A percentile compares a stretch with the other conserved stretches of the same genome.
phyloP scores from a whole-genome alignment of 2,888 invertebrate genomes.

The Blastobasis lacticolella region DNA sequence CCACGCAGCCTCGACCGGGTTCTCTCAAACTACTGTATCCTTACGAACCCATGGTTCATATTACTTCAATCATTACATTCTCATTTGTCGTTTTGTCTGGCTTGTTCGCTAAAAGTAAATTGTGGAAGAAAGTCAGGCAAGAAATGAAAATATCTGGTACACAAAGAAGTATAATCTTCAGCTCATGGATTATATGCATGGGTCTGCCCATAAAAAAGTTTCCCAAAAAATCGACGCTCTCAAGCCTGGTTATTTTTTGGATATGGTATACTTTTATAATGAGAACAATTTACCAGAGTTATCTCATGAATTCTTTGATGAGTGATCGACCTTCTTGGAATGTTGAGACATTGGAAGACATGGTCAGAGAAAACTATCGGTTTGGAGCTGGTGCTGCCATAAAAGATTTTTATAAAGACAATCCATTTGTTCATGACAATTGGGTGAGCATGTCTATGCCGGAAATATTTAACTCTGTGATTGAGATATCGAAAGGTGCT shows the following conservation, averaged over 20 bases:
- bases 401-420: constrained; percentile 44
- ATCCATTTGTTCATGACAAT: constrained; percentile 35
- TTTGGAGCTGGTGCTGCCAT: constrained; percentile 47
- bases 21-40: constrained; percentile 50
- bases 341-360: constrained; percentile 41
- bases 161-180: constrained; percentile 30
- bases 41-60: constrained; percentile 29
- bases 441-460: constrained; percentile 33
- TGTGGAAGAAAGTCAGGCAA: constrained; percentile 19
- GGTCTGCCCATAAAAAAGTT: constrained; percentile 36
- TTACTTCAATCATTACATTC: constrained; percentile 36
- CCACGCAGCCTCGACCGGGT: constrained; percentile 32
- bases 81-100: constrained; percentile 30
- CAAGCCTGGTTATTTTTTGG: constrained; percentile 41
- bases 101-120: constrained; percentile 27
- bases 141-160: constrained; percentile 14
- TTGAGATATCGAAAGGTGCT: constrained; percentile 33
- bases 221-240: constrained; percentile 33
- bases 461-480: constrained; percentile 28
- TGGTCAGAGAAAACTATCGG: constrained; percentile 33
- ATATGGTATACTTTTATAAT: constrained; percentile 51
- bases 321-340: constrained; percentile 35
- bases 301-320: constrained; percentile 47
- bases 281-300: constrained; percentile 54
- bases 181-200: constrained; percentile 51